A percentile compares a stretch with the other conserved stretches of the same genome.
Evolutionary conservation across 53 echinoderm and acorn worm species (phyloP).

Genomic region (Holothuria leucospilota): DNA sequence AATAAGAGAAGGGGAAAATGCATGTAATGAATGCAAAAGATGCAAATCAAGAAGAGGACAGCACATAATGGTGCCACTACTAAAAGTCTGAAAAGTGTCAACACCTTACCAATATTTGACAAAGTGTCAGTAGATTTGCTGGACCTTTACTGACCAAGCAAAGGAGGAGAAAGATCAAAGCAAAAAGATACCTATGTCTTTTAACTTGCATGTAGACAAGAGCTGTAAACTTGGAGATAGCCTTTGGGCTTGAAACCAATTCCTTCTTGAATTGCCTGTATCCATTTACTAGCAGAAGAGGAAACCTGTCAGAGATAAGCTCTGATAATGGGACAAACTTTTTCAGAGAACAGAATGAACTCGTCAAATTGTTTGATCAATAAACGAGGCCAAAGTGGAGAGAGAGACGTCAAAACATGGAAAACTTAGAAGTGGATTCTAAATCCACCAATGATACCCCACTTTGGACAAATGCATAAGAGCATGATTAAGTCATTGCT

Average conservation of each 20-base stretch:
- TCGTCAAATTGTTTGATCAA: not conserved
- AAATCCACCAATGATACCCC: not conserved
- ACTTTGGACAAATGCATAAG: not conserved
- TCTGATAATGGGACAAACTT: constrained; percentile 39
- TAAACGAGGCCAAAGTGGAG: not conserved
- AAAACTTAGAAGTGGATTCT: constrained; percentile 3
- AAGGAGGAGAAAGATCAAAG: not conserved
- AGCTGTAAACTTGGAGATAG: not conserved
- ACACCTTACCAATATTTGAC: not conserved
- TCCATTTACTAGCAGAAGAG: constrained; percentile 19
- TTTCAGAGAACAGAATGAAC: constrained; percentile 1
- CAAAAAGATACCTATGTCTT: constrained; percentile 22
- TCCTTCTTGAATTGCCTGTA: constrained; percentile 23
- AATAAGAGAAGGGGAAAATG: not conserved
- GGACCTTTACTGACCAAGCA: constrained; percentile 6
- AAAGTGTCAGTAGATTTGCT: constrained; percentile 6
- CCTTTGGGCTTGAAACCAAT: constrained; percentile 12
- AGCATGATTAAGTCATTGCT: constrained; percentile 30
- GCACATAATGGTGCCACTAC: constrained; percentile 16
- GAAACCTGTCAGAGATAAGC: not conserved
- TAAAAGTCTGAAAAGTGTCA: fast-evolving
- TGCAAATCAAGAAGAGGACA: not conserved
- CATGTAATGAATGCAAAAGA: not conserved
- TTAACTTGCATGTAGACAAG: constrained; percentile 19
- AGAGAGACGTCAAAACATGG: not conserved